Conservation (phyloP, 2,888 invertebrate species). For the Drosophila cyrtoloma region DNA sequence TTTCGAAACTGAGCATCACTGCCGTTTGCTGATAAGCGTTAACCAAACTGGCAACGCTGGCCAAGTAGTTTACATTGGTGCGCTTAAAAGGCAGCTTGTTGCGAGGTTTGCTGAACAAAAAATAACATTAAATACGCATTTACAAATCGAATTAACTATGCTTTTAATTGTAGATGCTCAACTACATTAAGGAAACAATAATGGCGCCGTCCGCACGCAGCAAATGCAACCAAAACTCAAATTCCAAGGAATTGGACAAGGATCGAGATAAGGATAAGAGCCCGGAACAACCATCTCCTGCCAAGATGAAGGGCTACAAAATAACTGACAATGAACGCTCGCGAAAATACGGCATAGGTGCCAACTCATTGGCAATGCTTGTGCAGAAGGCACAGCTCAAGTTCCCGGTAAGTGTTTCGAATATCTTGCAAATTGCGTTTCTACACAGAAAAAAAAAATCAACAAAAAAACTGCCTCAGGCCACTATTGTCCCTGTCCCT, state of each 20-base stretch:
- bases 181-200: slow-evolving; percentile 69
- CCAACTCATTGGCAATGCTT: slow-evolving; percentile 83
- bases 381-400: slow-evolving; percentile 82
- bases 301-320: slow-evolving; percentile 84
- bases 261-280: slow-evolving; percentile 40
- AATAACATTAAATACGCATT: slow-evolving; percentile 10
- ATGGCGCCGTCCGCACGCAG: slow-evolving; percentile 73
- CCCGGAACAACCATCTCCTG: slow-evolving; percentile 7
- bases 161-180: slow-evolving; percentile 53
- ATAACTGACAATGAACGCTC: slow-evolving; percentile 84
- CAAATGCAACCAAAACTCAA: slow-evolving; percentile 22
- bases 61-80: slow-evolving; percentile 43
- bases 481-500: slow-evolving; percentile 26
- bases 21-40: neutral
- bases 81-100: slow-evolving; percentile 68
- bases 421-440: slow-evolving; percentile 55
- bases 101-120: slow-evolving; percentile 56
- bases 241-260: slow-evolving; percentile 32
- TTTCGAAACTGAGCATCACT: slow-evolving; percentile 11
- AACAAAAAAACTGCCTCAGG: slow-evolving; percentile 3
- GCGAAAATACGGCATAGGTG: slow-evolving; percentile 84
- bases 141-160: neutral
- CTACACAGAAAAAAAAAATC: slow-evolving; percentile 3
- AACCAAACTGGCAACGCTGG: slow-evolving; percentile 36
- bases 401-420: slow-evolving; percentile 82